phyloP scores from a whole-genome alignment of 2,797 vertebrate species.

The Leptoclinus maculatus region DNA sequence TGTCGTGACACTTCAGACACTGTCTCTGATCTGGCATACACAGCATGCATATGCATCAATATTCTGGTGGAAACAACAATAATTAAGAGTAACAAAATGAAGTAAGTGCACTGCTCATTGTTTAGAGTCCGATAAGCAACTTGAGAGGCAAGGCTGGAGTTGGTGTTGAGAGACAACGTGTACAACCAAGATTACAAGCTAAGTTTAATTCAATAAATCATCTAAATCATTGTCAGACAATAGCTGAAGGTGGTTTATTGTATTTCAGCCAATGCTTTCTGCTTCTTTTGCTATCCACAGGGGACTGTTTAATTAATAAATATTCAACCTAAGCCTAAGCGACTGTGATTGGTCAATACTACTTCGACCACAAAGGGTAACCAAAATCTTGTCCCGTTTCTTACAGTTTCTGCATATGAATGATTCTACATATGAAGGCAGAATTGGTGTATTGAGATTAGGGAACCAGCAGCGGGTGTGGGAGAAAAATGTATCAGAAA shows the following conservation, averaged over 20 bases:
- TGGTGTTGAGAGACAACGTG: neutral
- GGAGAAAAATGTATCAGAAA: too few species aligned
- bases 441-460: neutral
- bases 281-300: too few species aligned
- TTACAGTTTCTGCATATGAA: too few species aligned
- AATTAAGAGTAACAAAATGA: neutral
- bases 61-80: neutral
- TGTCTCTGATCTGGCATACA: conserved; percentile 84
- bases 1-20: conserved; percentile 89
- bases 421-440: too few species aligned
- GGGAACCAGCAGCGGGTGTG: neutral
- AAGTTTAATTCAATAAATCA: neutral
- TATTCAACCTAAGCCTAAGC: too few species aligned
- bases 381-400: too few species aligned
- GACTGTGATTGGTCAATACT: too few species aligned
- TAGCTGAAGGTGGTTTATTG: neutral
- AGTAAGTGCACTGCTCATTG: neutral
- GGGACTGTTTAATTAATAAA: too few species aligned
- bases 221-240: neutral
- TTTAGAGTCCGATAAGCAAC: neutral
- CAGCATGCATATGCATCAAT: neutral
- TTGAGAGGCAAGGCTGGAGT: neutral
- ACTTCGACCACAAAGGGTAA: too few species aligned
- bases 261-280: too few species aligned
- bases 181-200: neutral